Evolutionary conservation across 2,113 vertebrate species (phyloP).

Genomic region (Anolis carolinensis): DNA sequence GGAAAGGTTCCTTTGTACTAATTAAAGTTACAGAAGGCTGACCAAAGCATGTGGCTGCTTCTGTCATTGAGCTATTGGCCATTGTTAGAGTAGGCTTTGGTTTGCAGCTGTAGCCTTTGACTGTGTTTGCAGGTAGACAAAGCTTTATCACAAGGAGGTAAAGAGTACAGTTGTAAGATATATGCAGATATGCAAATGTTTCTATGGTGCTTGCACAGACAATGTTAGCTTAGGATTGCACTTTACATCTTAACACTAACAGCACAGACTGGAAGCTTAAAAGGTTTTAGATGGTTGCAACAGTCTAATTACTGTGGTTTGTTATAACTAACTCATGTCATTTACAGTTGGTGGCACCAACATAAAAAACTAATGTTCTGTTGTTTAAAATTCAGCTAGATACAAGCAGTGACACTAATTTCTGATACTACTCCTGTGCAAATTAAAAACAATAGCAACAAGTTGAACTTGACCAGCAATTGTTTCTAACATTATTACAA

Average conservation of each 20-base stretch:
- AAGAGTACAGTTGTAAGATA: constrained; percentile 93
- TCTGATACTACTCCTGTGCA: constrained; percentile 99
- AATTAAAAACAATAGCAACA: constrained; percentile 98
- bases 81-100: constrained; percentile 99
- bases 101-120: constrained; percentile 99
- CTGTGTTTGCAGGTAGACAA: constrained; percentile 99
- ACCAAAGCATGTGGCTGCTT: constrained; percentile 94
- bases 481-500: constrained; percentile 96
- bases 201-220: constrained; percentile 93
- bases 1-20: constrained; percentile 98
- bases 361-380: constrained; percentile 89
- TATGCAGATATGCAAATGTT: constrained; percentile 96
- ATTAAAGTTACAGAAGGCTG: constrained; percentile 98
- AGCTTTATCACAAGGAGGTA: constrained; percentile 99
- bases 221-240: constrained; percentile 89
- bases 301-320: constrained; percentile 93
- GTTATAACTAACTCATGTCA: constrained; percentile 93
- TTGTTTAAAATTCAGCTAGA: constrained; percentile 92
- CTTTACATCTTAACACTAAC: constrained; percentile 93
- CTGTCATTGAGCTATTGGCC: constrained; percentile 99
- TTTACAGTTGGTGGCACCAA: constrained; percentile 98
- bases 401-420: constrained; percentile 98
- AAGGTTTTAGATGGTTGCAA: constrained; percentile 87
- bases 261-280: constrained; percentile 93
- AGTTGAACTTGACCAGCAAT: constrained; percentile 99